Conservation (phyloP, 2,888 invertebrate species). For the Lasioglossum leucozonium region DNA sequence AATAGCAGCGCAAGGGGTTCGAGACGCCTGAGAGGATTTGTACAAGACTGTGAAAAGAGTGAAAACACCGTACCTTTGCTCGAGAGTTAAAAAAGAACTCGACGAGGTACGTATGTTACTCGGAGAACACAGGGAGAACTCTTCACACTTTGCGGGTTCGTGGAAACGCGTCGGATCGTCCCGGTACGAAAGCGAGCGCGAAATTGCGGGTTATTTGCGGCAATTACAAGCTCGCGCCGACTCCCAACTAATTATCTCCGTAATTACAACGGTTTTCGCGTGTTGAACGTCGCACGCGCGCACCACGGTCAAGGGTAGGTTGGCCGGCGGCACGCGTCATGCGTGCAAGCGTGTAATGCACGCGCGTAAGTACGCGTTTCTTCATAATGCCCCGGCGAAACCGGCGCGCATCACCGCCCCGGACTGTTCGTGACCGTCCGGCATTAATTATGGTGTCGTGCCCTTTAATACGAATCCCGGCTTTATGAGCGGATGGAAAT, state of each 20-base stretch:
- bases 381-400: constrained; percentile 47
- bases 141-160: not conserved
- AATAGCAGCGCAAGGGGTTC: too few species aligned
- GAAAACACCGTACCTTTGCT: not conserved
- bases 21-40: too few species aligned
- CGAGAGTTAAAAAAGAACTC: too few species aligned
- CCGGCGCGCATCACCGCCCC: constrained; percentile 43
- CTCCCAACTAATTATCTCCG: constrained; percentile 44
- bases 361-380: constrained; percentile 38
- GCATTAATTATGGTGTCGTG: constrained; percentile 71
- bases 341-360: constrained; percentile 38
- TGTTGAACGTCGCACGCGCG: constrained; percentile 35
- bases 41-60: too few species aligned
- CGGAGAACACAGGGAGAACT: not conserved
- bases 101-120: too few species aligned
- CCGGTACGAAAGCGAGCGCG: not conserved
- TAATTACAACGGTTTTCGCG: constrained; percentile 46
- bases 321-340: constrained; percentile 64
- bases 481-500: constrained; percentile 39
- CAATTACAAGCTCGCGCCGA: not conserved
- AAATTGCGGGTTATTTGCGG: constrained; percentile 5
- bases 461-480: constrained; percentile 70
- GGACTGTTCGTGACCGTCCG: constrained; percentile 66
- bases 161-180: not conserved
- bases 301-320: constrained; percentile 19